Evolutionary conservation across 1,140 invertebrate genomes (phyloP).

Genomic region (Callitettix versicolor): DNA sequence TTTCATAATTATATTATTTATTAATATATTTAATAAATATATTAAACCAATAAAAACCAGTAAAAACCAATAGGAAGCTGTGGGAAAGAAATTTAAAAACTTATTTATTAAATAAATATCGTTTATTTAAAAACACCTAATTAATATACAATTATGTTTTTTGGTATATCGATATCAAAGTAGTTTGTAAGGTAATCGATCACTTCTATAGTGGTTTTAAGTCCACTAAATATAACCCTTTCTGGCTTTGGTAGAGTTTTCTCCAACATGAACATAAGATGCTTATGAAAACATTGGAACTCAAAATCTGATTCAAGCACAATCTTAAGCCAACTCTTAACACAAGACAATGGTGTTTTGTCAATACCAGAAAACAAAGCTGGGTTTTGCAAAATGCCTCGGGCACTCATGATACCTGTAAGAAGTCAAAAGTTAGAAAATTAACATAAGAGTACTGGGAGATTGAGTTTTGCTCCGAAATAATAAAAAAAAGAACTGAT

Average conservation of each 20-base stretch:
- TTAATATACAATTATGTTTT: too few relatives aligned
- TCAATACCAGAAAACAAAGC: conserved; percentile 64
- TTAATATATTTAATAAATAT: too few relatives aligned
- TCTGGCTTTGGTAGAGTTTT: conserved; percentile 58
- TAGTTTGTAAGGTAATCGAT: conserved; percentile 49
- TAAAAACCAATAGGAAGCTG: too few relatives aligned
- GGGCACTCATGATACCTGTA: conserved; percentile 75
- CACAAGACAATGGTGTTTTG: conserved; percentile 61
- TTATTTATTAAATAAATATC: too few relatives aligned
- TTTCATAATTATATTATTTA: too few relatives aligned
- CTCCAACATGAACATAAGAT: conserved; percentile 88
- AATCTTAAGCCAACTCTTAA: conserved; percentile 80
- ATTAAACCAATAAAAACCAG: too few relatives aligned
- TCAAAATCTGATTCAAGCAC: conserved; percentile 43
- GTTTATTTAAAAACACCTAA: too few relatives aligned
- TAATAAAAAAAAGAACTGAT: too few relatives aligned
- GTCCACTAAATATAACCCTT: conserved; percentile 64
- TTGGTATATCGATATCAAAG: conserved; percentile 15
- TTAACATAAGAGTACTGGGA: too few relatives aligned
- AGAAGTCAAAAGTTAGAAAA: too few relatives aligned
- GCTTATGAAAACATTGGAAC: conserved; percentile 83
- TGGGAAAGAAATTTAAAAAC: too few relatives aligned
- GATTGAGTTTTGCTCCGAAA: too few relatives aligned
- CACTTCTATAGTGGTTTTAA: conserved; percentile 56
- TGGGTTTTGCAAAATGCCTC: conserved; percentile 83